Evolutionary conservation across 2,797 vertebrate species (phyloP), one percentile per base, ranked within the genome.

Genomic region (Lepilemur ruficaudatus): DNA sequence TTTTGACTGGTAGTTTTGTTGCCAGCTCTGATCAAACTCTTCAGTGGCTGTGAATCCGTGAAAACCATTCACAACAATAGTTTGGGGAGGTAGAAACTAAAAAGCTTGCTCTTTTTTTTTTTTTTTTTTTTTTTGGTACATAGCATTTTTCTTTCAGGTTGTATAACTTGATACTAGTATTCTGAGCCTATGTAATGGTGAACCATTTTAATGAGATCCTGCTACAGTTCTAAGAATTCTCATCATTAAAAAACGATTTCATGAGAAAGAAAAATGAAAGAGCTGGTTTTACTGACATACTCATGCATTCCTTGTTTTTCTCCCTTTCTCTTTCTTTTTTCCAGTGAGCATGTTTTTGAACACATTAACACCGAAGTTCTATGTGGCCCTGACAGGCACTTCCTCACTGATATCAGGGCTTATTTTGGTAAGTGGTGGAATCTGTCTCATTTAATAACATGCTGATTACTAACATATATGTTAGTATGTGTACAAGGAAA

Each of bases 321-420:
- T 94, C 46, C 6, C 18, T 48, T 32, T 92, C 30, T 84, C 10
- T 70, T 38, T 41, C 89, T 95, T 89, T 95, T 89, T 98, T 98
- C 69, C 98, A 99, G 99, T 99, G 99, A 99, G 99, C 98, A 99
- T 99, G 99, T 99, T 99, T 99, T 99, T 99, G 99, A 99, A 99
- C 98, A 99, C 99, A 15, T 98, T 99, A 98, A 99, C 99, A 8
- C 99, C 99, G 98, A 99, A 99, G 98, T 99, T 99, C 98, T 99
- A 99, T 65, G 99, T 99, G 98, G 99, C 99, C 97, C 98, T 99
- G 98, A 99, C 99, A 63, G 99, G 99, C 95, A 99, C 99, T 46
- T 99, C 99, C 46, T 99, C 99, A 52, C 99, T 99, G 98, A 99
- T 99, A 98, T 99, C 99, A 50, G 99, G 99, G 98, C 99, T 99